Evolutionary conservation across 53 echinoderm and acorn worm species (phyloP).

Genomic region (Echinometra lucunter): DNA sequence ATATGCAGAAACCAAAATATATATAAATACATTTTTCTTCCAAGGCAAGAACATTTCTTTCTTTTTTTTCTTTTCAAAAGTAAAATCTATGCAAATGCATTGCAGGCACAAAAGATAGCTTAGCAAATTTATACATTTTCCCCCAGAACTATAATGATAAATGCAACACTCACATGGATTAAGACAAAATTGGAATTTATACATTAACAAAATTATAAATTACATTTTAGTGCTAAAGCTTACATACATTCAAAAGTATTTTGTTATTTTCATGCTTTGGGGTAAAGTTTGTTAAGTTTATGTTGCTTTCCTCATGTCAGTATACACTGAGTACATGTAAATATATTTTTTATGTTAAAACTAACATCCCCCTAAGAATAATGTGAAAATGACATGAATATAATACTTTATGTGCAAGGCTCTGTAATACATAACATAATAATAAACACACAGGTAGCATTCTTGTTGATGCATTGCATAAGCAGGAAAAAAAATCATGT

Average conservation of each 20-base stretch:
- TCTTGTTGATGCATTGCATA: neutral
- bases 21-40: slow-evolving; percentile 17
- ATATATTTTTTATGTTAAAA: no score
- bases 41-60: slow-evolving; percentile 52
- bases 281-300: no score
- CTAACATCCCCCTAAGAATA: neutral
- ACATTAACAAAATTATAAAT: neutral
- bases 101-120: slow-evolving; percentile 36
- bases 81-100: neutral
- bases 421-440: neutral
- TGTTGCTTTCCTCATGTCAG: neutral
- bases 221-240: no score
- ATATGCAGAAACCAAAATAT: slow-evolving; percentile 38
- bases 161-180: neutral
- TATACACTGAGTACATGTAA: no score
- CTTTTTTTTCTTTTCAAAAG: neutral
- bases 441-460: neutral
- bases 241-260: no score
- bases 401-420: slow-evolving; percentile 3
- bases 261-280: no score
- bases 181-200: neutral
- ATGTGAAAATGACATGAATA: neutral
- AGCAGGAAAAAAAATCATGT: neutral
- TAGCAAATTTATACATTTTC: neutral
- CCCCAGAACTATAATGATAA: neutral